These are phyloP conservation scores for Drosophila seguyi DNA, from an alignment of 1,140 invertebrate genomes.

Conservation along the genomic window DNA sequence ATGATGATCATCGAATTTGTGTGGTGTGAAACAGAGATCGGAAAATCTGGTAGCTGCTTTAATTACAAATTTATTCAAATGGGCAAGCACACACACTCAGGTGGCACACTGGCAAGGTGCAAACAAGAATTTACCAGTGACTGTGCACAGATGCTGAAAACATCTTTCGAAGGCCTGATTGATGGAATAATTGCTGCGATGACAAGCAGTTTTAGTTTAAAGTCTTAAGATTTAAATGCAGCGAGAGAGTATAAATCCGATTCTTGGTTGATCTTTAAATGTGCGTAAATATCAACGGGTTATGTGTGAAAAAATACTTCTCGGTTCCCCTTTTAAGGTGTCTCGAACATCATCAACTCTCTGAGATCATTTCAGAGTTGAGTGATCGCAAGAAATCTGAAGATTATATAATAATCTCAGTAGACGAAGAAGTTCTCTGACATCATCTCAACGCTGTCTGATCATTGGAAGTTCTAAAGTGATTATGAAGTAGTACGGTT, in stretches of 20 bases:
- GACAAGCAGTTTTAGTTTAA: constrained; percentile 37
- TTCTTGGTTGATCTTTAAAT: not conserved
- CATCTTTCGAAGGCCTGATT: constrained; percentile 30
- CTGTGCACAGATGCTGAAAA: constrained; percentile 27
- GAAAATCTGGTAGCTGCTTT: constrained; percentile 64
- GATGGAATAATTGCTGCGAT: constrained; percentile 48
- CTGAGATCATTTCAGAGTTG: constrained; percentile 35
- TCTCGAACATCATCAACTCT: constrained; percentile 3
- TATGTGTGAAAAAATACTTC: constrained; percentile 8
- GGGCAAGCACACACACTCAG: constrained; percentile 25
- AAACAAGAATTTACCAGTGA: constrained; percentile 32
- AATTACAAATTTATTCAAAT: constrained; percentile 80
- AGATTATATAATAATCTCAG: constrained; percentile 12
- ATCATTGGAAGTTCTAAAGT: not conserved
- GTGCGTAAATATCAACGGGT: constrained; percentile 29
- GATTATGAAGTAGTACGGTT: constrained; percentile 1
- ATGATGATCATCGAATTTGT: constrained; percentile 33
- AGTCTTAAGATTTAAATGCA: constrained; percentile 10
- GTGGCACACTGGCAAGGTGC: constrained; percentile 4
- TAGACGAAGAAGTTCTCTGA: constrained; percentile 18
- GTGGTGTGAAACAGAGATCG: constrained; percentile 43
- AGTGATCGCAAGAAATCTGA: constrained; percentile 19
- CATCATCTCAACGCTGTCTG: constrained; percentile 20
- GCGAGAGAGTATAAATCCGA: not conserved
- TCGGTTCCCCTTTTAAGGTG: constrained; percentile 1